Evolutionary conservation across 2,888 invertebrate genomes (phyloP).

Genomic region (Polydrusus tereticollis): DNA sequence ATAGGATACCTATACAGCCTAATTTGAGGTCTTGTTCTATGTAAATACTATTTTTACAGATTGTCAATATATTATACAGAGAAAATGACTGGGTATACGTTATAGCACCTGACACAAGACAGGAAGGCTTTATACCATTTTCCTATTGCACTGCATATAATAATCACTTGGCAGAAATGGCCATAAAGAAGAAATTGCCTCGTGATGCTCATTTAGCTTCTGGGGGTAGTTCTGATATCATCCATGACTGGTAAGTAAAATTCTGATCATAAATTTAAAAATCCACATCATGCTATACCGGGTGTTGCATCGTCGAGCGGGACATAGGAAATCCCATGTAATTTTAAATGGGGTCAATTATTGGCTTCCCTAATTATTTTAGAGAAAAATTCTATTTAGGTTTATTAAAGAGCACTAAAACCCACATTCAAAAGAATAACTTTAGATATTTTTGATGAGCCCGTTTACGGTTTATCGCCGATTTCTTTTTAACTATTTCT

Average conservation of each 20-base stretch:
- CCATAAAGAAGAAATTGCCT: constrained; percentile 89
- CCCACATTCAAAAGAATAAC: too few relatives aligned
- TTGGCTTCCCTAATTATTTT: too few relatives aligned
- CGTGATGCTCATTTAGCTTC: constrained; percentile 73
- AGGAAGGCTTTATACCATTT: constrained; percentile 95
- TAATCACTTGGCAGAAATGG: constrained; percentile 83
- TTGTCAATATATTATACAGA: constrained; percentile 93
- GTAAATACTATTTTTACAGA: constrained; percentile 67
- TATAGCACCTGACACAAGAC: constrained; percentile 87
- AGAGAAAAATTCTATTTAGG: too few relatives aligned
- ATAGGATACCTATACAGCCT: too few relatives aligned
- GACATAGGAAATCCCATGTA: too few relatives aligned
- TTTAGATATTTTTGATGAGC: too few relatives aligned
- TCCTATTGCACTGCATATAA: constrained; percentile 92
- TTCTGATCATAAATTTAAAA: not conserved
- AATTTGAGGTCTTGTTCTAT: too few relatives aligned
- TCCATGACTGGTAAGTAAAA: constrained; percentile 70
- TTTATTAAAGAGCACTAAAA: too few relatives aligned
- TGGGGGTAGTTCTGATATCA: constrained; percentile 71
- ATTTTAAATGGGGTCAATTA: too few relatives aligned
- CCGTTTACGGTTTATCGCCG: too few relatives aligned
- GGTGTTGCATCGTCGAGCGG: too few relatives aligned
- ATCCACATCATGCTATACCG: not conserved
- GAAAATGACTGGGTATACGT: constrained; percentile 99
- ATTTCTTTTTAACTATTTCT: too few relatives aligned